Base-by-base conservation (phyloP, 1,140 invertebrate species). In the Euglossa dilemma region DNA sequence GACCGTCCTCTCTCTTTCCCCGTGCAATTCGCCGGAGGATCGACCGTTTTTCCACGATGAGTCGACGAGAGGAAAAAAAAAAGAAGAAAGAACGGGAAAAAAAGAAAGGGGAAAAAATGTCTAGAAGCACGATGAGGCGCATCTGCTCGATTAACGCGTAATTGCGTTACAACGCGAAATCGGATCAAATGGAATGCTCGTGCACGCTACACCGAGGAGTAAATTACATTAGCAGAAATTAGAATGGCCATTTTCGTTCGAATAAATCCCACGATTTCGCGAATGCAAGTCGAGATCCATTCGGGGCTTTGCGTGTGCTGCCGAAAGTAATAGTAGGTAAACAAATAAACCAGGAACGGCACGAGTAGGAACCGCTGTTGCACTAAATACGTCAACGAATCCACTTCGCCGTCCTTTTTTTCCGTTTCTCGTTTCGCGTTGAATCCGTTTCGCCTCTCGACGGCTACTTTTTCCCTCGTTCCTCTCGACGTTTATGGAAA, bases 91-190 rank as follows among this genome's bases (percentile, higher is more conserved):
- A 50, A 50, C 47, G 8, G 11, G 47, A 52, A 52, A 12, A 14
- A 12, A 12, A 6, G 14, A 11, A 14, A 50, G 12, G 12, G 12
- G 9, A 0, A 14, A 14, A 52, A 52, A 14, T 52, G 36, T 36
- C 50, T 50, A 12, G 14, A 52, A 52, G 12, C 50, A 52, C 50
- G 36, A 59, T 23, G 16, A 14, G 54, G 16, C 36, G 12, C 69
- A 54, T 12, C 8, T 45, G 71, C 36, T 73, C 54, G 25, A 47
- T 74, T 59, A 74, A 59, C 54, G 52, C 23, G 36, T 59, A 74
- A 74, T 61, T 45, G 43, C 45, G 23, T 47, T 47, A 23, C 23
- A 7, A 1, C 14, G 23, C 45, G 23, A n/a, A 59, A 57, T 71
- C 47, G 18, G 45, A 52, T 28, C 25, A 16, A 54, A 52, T 52